Evolutionary conservation across 2,888 invertebrate species (phyloP).

Genomic region (Eupeodes latifasciatus): DNA sequence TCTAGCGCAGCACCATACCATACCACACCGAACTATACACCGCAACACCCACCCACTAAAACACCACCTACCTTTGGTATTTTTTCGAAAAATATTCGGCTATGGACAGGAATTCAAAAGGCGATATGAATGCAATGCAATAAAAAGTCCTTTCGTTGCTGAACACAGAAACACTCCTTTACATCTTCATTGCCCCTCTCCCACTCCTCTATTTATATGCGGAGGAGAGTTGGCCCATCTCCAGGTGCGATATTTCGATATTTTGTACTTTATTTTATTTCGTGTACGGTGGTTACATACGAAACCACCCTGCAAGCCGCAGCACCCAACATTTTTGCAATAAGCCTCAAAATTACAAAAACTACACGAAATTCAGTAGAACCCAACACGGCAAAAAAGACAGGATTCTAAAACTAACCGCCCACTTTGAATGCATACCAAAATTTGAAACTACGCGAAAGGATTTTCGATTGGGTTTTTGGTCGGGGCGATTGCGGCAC

Average conservation of each 20-base stretch:
- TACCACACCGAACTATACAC: no score
- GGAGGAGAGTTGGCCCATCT: constrained; percentile 59
- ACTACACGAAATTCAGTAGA: constrained; percentile 53
- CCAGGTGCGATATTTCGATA: constrained; percentile 75
- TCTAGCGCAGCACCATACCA: not conserved
- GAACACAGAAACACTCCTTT: not conserved
- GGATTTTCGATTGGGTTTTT: constrained; percentile 46
- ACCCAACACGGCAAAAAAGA: constrained; percentile 16
- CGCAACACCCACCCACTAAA: not conserved
- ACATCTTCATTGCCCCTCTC: not conserved
- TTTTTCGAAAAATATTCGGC: constrained; percentile 66
- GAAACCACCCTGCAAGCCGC: not conserved
- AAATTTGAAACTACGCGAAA: constrained; percentile 41
- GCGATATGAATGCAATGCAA: constrained; percentile 73
- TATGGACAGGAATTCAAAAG: constrained; percentile 74
- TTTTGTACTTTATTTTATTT: constrained; percentile 61
- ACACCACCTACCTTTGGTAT: constrained; percentile 4
- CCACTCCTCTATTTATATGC: no score
- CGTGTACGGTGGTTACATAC: constrained; percentile 29
- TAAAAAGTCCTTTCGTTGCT: constrained; percentile 69
- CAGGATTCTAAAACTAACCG: constrained; percentile 24
- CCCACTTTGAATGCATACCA: constrained; percentile 49
- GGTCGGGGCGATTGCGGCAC: constrained; percentile 17
- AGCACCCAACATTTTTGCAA: constrained; percentile 6
- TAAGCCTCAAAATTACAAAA: constrained; percentile 65